Conservation (phyloP, 2,888 invertebrate species). For the Andrena trimmerana region DNA sequence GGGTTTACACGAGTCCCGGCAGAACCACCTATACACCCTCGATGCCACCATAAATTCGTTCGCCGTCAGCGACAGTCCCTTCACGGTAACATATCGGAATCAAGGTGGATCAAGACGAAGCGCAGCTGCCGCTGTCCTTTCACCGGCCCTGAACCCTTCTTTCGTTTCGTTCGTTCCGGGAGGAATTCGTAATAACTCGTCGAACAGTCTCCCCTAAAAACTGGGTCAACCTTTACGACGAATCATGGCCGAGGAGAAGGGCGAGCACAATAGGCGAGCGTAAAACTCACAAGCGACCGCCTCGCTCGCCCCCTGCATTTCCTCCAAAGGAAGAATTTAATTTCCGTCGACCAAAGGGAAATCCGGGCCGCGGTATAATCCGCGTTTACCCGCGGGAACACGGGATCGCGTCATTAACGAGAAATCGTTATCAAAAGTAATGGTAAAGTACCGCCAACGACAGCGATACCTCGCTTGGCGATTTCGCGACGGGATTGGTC, state of each 20-base stretch:
- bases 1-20: slow-evolving; percentile 54
- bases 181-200: slow-evolving; percentile 56
- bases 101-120: slow-evolving; percentile 44
- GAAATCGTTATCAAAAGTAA: not conserved
- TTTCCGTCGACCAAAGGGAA: slow-evolving; percentile 25
- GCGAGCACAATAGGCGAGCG: slow-evolving; percentile 44
- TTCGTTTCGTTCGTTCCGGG: slow-evolving; percentile 1
- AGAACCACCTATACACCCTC: slow-evolving; percentile 42
- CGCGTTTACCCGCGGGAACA: not conserved
- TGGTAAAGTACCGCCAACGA: not conserved
- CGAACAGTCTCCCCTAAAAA: slow-evolving; percentile 35
- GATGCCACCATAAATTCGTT: slow-evolving; percentile 52
- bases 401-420: not conserved
- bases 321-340: slow-evolving; percentile 40
- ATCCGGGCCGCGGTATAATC: slow-evolving; percentile 6
- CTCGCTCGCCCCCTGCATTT: not conserved
- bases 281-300: slow-evolving; percentile 51
- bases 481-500: not conserved
- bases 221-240: slow-evolving; percentile 46
- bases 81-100: slow-evolving; percentile 46
- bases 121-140: slow-evolving; percentile 37
- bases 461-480: not conserved
- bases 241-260: slow-evolving; percentile 11
- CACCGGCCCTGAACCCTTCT: not conserved
- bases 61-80: slow-evolving; percentile 17